A percentile compares a stretch with the other conserved stretches of the same genome.
These are phyloP conservation scores for Orchesellides sinensis DNA, from an alignment of 2,888 invertebrate genomes.

Conservation along the genomic window DNA sequence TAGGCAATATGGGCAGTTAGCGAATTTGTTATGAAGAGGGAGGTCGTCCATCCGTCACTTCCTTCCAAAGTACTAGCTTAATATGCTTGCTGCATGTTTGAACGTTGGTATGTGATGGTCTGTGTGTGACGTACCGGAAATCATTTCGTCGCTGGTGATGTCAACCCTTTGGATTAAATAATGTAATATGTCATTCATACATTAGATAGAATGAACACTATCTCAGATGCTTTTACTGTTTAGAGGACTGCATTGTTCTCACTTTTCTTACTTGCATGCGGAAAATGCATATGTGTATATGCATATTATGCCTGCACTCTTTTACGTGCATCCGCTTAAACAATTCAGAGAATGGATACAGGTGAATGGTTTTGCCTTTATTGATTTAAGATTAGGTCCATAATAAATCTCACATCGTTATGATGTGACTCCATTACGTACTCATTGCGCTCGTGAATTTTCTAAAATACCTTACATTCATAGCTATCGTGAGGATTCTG, in stretches of 20 bases:
- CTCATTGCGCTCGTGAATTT: too few species aligned
- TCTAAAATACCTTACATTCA: too few species aligned
- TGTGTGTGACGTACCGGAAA: slow-evolving; percentile 73
- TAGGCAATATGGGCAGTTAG: slow-evolving; percentile 71
- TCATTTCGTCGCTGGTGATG: slow-evolving; percentile 69
- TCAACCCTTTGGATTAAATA: slow-evolving; percentile 43
- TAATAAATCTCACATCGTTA: background rate
- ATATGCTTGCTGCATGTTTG: slow-evolving; percentile 7
- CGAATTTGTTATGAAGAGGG: slow-evolving; percentile 73
- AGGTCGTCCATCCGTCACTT: slow-evolving; percentile 74
- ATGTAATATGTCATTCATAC: too few species aligned
- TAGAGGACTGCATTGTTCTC: too few species aligned
- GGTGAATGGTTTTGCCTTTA: slow-evolving; percentile 55
- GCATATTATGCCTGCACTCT: background rate
- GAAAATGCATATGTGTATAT: background rate
- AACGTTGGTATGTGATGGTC: background rate
- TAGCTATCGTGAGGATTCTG: too few species aligned
- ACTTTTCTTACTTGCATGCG: background rate
- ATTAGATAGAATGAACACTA: too few species aligned
- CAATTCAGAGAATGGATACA: slow-evolving; percentile 27
- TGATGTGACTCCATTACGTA: background rate
- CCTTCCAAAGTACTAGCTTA: slow-evolving; percentile 69
- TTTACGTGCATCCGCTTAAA: slow-evolving; percentile 1
- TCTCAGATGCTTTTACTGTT: too few species aligned
- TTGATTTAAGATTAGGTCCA: background rate